Evolutionary conservation across 1,140 invertebrate species (phyloP).

Genomic region (Ruditapes philippinarum): DNA sequence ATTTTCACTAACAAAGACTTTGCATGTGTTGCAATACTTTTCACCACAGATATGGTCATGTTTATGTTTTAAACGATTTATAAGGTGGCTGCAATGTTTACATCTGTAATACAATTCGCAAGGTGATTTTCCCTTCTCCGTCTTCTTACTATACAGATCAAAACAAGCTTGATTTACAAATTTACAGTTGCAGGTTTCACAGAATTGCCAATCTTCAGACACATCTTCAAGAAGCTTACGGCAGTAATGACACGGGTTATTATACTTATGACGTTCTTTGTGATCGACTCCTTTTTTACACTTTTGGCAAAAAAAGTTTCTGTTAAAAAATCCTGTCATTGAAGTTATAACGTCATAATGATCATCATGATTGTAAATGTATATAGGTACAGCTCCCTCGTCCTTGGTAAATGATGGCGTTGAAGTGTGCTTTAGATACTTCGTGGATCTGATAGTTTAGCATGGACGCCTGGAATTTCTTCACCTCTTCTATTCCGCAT

Average conservation of each 20-base stretch:
- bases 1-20: not conserved
- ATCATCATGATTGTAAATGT: slow-evolving; percentile 25
- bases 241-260: slow-evolving; percentile 35
- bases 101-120: not conserved
- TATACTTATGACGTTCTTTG: slow-evolving; percentile 16
- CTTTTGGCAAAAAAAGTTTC: not conserved
- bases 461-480: no score
- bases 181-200: slow-evolving; percentile 11
- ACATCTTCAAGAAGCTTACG: not conserved
- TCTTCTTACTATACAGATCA: not conserved
- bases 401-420: no score
- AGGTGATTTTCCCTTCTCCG: slow-evolving; percentile 16
- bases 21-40: not conserved
- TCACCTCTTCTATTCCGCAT: no score
- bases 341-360: slow-evolving; percentile 51
- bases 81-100: slow-evolving; percentile 2
- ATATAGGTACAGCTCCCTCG: no score
- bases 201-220: slow-evolving; percentile 9
- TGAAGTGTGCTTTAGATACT: no score
- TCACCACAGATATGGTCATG: not conserved
- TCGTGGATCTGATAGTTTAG: no score
- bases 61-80: not conserved
- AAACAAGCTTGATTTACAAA: not conserved
- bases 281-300: slow-evolving; percentile 53
- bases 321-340: slow-evolving; percentile 11